Conservation (phyloP, 30 jellyfish, hydroid and myxozoan species). For the Clytia hemisphaerica region DNA sequence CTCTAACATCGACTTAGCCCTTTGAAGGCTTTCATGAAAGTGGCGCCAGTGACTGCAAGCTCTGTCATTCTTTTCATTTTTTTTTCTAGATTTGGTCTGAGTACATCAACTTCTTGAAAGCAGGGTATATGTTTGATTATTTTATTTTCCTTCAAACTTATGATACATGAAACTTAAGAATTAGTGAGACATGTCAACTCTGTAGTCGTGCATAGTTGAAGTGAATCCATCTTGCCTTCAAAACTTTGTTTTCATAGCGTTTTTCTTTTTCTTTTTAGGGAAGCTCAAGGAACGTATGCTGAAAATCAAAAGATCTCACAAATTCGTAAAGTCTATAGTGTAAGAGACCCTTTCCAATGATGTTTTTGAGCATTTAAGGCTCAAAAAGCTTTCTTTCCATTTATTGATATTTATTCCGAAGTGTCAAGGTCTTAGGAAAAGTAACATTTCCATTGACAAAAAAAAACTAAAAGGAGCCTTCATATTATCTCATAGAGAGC, state of each 20-base stretch:
- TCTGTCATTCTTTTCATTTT: no score
- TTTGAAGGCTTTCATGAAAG: no score
- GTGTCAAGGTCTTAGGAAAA: no score
- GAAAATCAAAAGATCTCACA: slow-evolving; percentile 90
- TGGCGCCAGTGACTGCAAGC: no score
- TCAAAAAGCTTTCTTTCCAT: no score
- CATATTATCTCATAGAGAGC: slow-evolving; percentile 52
- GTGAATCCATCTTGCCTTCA: no score
- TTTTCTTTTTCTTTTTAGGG: slow-evolving; percentile 36
- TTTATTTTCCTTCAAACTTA: no score
- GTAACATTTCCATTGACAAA: not conserved
- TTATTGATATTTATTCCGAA: not conserved
- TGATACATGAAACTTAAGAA: no score
- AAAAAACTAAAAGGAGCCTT: not conserved
- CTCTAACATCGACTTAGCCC: no score
- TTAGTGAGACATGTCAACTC: no score
- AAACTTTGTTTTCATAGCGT: not conserved
- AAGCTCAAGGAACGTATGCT: slow-evolving; percentile 96
- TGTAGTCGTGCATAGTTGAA: no score
- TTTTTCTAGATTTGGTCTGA: slow-evolving; percentile 85
- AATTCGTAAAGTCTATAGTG: slow-evolving; percentile 83
- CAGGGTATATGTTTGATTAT: slow-evolving; percentile 85
- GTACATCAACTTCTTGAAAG: slow-evolving; percentile 70
- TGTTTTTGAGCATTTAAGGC: not conserved
- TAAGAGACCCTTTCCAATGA: slow-evolving; percentile 12